Percentiles rank a stretch among this genome's conserved stretches.
Conservation (phyloP, 92 coral and sea anemone genomes). For the Epizoanthus fatuus region DNA sequence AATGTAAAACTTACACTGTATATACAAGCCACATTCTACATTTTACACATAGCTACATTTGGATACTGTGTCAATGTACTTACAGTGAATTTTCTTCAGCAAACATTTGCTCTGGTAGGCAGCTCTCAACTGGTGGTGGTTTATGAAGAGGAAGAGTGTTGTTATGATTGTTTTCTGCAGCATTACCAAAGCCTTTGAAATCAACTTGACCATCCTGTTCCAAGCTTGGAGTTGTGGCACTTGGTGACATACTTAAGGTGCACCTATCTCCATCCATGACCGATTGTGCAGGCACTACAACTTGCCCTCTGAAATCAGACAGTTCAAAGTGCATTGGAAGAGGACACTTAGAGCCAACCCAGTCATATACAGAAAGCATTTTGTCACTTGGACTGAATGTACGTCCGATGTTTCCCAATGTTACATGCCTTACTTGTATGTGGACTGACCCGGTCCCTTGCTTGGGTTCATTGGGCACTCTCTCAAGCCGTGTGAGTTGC, state of each 20-base stretch:
- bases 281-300: constrained; percentile 54
- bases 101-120: background rate
- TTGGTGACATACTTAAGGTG: constrained; percentile 63
- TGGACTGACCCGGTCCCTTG: constrained; percentile 42
- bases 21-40: no score
- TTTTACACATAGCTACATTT: no score
- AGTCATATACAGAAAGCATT: constrained; percentile 67
- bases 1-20: no score
- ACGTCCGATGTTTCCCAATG: constrained; percentile 59
- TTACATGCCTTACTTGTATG: constrained; percentile 68
- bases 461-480: constrained; percentile 66
- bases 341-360: constrained; percentile 74
- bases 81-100: constrained; percentile 1
- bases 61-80: background rate
- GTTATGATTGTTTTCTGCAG: constrained; percentile 47
- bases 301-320: constrained; percentile 61
- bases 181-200: constrained; percentile 68
- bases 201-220: constrained; percentile 54
- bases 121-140: constrained; percentile 15
- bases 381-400: constrained; percentile 48
- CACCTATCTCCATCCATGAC: constrained; percentile 41
- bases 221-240: constrained; percentile 59
- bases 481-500: constrained; percentile 53
- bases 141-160: constrained; percentile 47
- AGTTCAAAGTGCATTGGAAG: constrained; percentile 60